A percentile compares a stretch with the other conserved stretches of the same genome.
These are phyloP conservation scores for Amphipoea lucens DNA, from an alignment of 2,888 invertebrate species.

Conservation along the genomic window DNA sequence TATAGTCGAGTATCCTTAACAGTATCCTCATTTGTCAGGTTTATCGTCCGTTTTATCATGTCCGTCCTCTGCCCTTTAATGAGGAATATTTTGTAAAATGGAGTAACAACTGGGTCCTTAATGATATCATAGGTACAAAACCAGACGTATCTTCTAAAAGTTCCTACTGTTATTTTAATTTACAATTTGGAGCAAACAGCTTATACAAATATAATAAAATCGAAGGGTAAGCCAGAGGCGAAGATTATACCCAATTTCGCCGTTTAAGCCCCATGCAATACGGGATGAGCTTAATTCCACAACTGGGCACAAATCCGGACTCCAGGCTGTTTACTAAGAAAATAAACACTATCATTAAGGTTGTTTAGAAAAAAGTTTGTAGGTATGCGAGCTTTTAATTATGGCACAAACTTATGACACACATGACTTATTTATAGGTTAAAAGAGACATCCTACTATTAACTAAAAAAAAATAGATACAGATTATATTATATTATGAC, in stretches of 20 bases:
- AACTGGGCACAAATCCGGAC: background rate
- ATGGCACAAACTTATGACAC: constrained; percentile 4
- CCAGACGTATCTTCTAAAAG: background rate
- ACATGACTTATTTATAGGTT: background rate
- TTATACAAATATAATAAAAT: no score
- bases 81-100: constrained; percentile 39
- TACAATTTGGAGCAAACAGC: background rate
- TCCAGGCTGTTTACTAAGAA: background rate
- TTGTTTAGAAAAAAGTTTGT: constrained; percentile 10
- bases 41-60: constrained; percentile 54
- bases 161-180: background rate
- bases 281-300: no score
- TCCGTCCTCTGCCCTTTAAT: constrained; percentile 29
- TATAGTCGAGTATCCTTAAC: constrained; percentile 24
- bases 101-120: constrained; percentile 16
- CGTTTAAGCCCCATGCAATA: background rate
- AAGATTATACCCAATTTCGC: background rate
- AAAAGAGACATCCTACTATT: background rate
- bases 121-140: background rate
- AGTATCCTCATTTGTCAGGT: constrained; percentile 50
- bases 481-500: background rate
- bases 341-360: constrained; percentile 1
- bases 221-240: background rate
- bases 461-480: background rate
- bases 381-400: background rate